These are phyloP conservation scores for Falco punctatus DNA, from an alignment of 2,113 vertebrate genomes.

Conservation along the genomic window DNA sequence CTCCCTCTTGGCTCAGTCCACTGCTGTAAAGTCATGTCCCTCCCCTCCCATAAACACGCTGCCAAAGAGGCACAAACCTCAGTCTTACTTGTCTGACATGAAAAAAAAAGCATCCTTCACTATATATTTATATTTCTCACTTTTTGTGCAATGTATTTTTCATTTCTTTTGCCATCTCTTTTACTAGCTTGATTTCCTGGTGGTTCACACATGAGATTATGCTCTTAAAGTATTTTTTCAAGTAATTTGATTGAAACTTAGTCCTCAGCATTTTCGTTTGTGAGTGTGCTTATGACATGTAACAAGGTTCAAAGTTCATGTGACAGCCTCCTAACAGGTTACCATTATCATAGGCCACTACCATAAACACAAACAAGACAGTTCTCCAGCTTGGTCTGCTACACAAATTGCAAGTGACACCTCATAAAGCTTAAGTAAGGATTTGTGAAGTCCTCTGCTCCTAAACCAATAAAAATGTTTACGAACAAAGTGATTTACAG, in stretches of 20 bases:
- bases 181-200: neutral
- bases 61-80: neutral
- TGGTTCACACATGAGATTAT: neutral
- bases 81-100: neutral
- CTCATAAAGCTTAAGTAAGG: neutral
- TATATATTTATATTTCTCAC: neutral
- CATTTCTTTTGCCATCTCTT: neutral
- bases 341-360: neutral
- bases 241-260: neutral
- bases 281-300: neutral
- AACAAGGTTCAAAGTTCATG: neutral
- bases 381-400: neutral
- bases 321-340: neutral
- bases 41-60: neutral
- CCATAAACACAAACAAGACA: neutral
- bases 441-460: neutral
- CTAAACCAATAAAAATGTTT: neutral
- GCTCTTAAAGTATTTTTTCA: neutral
- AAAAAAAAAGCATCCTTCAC: neutral
- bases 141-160: neutral
- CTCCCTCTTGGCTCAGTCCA: neutral
- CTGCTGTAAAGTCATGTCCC: neutral
- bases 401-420: neutral
- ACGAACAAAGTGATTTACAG: neutral
- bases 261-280: neutral